Evolutionary conservation across 2,113 vertebrate genomes (phyloP), one percentile per base, ranked within the genome.

Genomic region (Sinocyclocheilus maitianheensis): DNA sequence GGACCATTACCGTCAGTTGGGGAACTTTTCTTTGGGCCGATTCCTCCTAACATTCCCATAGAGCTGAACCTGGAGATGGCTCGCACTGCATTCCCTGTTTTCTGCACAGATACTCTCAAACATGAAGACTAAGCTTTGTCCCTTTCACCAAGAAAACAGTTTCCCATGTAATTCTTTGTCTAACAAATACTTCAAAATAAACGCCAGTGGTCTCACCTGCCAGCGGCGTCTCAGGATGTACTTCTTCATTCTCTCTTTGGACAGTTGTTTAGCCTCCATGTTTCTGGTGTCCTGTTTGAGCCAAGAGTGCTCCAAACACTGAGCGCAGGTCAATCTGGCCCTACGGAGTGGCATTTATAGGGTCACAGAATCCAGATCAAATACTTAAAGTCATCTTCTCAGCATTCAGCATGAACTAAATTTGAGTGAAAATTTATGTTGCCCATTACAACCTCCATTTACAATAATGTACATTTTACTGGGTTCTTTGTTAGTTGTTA

Each of bases 161-260:
- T 46, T 46, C 22, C 4, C 22, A n/a, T 13, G 34, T 7, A 63
- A 74, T 55, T 55, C 18, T 37, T 40, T 60, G 30, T n/a, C 37
- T 43, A 79, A 62, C 5, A 37, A n/a, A 62, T 20, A 65, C 65
- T 24, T 81, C 11, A 22, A 34, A 77, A 53, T 48, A 24, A 8
- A 75, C 11, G 1, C 18, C 74, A 48, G 74, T 14, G 53, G 26
- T 43, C 86, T 95, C 96, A 99, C 98, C 98, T 99, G 98, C 98
- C 98, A 99, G 93, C 99, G 97, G 88, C 97, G 97, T 91, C 97
- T 96, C 86, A 98, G 95, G 95, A 99, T 98, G 83, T 99, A 99
- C 91, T 98, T 99, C 94, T 99, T 99, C 97, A 99, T 99, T 84
- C 98, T 96, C 86, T 99, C 98, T 93, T 99, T 99, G 89, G 98